Evolutionary conservation across 2,888 invertebrate genomes (phyloP).

Genomic region (Athetis lepigone): DNA sequence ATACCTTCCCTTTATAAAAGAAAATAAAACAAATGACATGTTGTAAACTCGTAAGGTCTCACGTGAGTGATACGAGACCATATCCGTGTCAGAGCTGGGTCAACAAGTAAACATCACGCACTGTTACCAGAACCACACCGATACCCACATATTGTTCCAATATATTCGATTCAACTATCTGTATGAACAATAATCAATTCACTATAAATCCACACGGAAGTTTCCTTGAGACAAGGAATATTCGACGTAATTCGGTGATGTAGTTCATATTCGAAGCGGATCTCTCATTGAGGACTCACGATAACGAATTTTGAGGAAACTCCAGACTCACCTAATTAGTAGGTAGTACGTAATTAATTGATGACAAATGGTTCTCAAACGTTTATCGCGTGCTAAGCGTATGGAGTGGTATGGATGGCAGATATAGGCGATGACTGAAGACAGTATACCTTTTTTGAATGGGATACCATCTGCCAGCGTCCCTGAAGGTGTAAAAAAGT

Average conservation of each 20-base stretch:
- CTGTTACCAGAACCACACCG: constrained; percentile 29
- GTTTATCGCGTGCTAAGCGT: no score
- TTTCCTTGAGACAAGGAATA: constrained; percentile 42
- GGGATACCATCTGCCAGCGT: no score
- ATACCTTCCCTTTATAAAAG: neutral
- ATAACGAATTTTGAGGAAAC: constrained; percentile 41
- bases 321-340: constrained; percentile 19
- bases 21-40: neutral
- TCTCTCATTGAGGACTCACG: constrained; percentile 34
- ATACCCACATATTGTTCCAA: constrained; percentile 32
- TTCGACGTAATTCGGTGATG: constrained; percentile 26
- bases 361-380: constrained; percentile 32
- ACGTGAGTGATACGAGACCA: neutral
- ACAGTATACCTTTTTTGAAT: no score
- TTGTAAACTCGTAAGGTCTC: neutral
- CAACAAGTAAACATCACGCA: constrained; percentile 39
- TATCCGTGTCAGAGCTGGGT: constrained; percentile 34
- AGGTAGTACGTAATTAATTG: neutral
- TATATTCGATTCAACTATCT: constrained; percentile 28
- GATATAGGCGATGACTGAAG: no score
- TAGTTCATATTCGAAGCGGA: constrained; percentile 26
- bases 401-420: no score
- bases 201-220: constrained; percentile 43
- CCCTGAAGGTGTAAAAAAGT: no score
- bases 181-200: constrained; percentile 43